Percentiles rank a stretch among this genome's conserved stretches.
These are phyloP conservation scores for Tachycineta bicolor DNA, from an alignment of 2,113 vertebrate species.

Conservation along the genomic window DNA sequence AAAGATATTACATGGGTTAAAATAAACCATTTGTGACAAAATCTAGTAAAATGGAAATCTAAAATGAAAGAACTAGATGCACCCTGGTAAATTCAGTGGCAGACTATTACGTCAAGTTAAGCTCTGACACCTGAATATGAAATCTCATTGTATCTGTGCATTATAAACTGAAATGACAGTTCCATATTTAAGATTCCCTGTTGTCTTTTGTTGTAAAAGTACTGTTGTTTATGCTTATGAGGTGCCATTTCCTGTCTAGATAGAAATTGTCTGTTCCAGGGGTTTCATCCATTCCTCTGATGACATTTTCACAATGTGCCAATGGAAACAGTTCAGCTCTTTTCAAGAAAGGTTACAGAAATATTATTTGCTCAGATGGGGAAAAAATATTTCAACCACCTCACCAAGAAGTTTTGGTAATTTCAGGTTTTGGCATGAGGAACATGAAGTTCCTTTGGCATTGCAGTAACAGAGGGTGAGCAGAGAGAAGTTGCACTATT, in stretches of 20 bases:
- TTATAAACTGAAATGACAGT: neutral
- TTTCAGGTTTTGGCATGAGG: neutral
- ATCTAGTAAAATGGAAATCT: neutral
- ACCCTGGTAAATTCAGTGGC: neutral
- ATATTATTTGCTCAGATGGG: neutral
- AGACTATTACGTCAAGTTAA: neutral
- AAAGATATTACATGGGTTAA: neutral
- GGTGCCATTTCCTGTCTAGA: neutral
- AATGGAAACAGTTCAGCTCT: neutral
- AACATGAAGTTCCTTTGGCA: neutral
- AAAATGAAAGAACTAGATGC: neutral
- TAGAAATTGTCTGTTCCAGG: neutral
- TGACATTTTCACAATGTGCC: neutral
- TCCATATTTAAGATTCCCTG: neutral
- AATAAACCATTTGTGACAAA: neutral
- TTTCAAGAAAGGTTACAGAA: neutral
- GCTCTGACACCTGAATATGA: neutral
- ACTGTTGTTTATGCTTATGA: neutral
- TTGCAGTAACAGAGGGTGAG: neutral
- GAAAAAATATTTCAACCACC: rapidly evolving
- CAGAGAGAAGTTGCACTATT: neutral
- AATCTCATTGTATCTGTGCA: neutral
- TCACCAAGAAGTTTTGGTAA: neutral
- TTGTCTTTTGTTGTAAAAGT: neutral
- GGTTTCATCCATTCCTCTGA: neutral